phyloP scores from a whole-genome alignment of 1,140 invertebrate species.

The Marisa cornuarietis region DNA sequence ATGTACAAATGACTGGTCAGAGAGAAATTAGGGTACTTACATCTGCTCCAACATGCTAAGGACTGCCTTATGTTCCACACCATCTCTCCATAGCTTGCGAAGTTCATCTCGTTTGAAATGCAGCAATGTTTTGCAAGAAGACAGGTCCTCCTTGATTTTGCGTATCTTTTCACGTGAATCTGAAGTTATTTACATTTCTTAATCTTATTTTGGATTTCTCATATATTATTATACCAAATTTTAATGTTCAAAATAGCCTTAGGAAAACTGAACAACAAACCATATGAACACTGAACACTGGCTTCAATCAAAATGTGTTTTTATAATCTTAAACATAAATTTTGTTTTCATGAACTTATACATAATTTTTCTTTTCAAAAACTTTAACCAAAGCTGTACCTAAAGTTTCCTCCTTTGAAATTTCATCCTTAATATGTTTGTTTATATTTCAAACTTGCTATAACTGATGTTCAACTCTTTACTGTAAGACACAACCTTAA shows the following conservation, averaged over 20 bases:
- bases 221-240: too few relatives aligned
- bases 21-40: constrained; percentile 69
- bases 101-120: constrained; percentile 93
- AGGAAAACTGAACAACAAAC: neutral
- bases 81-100: constrained; percentile 90
- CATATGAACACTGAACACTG: neutral
- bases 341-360: neutral
- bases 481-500: too few relatives aligned
- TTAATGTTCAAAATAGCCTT: neutral
- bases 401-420: neutral
- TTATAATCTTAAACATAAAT: neutral
- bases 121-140: constrained; percentile 88
- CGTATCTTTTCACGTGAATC: constrained; percentile 84
- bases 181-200: constrained; percentile 25
- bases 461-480: too few relatives aligned
- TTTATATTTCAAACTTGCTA: too few relatives aligned
- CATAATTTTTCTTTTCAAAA: neutral
- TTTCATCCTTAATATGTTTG: neutral
- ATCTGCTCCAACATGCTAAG: constrained; percentile 88
- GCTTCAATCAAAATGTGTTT: neutral
- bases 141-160: constrained; percentile 87
- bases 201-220: too few relatives aligned
- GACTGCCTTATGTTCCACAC: constrained; percentile 91
- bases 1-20: neutral
- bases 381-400: too few relatives aligned